Evolutionary conservation across 1,140 invertebrate genomes (phyloP), one percentile per base, ranked within the genome.

Genomic region (Caenorhabditis remanei): DNA sequence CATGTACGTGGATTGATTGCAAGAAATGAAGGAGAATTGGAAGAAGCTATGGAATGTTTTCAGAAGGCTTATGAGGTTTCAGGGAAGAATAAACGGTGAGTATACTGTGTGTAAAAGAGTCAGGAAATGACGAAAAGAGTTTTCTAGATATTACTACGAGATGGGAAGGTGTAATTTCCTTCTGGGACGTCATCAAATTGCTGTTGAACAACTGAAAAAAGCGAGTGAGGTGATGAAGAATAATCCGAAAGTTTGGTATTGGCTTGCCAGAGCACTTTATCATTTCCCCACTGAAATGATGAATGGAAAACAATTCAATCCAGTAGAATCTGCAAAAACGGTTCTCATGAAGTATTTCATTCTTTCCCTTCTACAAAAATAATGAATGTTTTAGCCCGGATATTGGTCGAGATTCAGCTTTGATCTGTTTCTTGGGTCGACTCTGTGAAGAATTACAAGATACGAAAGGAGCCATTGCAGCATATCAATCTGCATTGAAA

Each of bases 241-340:
- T 50, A 85, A 85, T 85, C 55, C 46, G 53, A 85, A 65, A 50
- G 56, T 50, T 65, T 85, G 55, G 46, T 85, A 85, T 65, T 85
- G 84, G 84, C n/a, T 85, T 4, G 84, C 55, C 19, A 24, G 84
- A 48, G 56, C 84, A 5, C 43, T 85, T 32, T 85, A 63, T 24
- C 84, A 85, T 85, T 63, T 65, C 11, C 71, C 71, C 3, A n/a
- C n/a, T 14, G 71, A 79, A 24, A 79, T 53, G 14, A 50, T 79
- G n/a, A 13, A 21, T 19, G 71, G 71, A 11, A 79, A 67, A n/a
- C 50, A 19, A 24, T 50, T 53, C 6, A 85, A 50, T 63, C 56
- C 61, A 13, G 43, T 48, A 7, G 46, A 61, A 67, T 67, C 46
- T 0, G 56, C 56, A 2, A 85, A 43, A 50, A 85, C 40, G 2